Evolutionary conservation across 2,888 invertebrate genomes (phyloP).

Genomic region (Zygothrica quintamaculata): DNA sequence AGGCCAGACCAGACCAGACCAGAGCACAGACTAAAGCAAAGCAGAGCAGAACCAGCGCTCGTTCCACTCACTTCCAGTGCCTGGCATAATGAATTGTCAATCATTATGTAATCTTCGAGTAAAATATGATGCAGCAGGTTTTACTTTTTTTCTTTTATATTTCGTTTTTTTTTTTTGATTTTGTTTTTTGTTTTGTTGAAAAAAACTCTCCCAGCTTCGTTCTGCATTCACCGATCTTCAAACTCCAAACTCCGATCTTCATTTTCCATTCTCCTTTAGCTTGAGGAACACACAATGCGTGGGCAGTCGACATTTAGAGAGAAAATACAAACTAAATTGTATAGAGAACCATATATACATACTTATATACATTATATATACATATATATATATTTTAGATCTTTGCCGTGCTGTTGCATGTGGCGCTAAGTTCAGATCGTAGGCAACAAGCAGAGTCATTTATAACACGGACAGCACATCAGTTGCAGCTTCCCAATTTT

Average conservation of each 20-base stretch:
- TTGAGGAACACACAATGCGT: constrained; percentile 53
- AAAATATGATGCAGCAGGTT: constrained; percentile 79
- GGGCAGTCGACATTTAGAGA: constrained; percentile 69
- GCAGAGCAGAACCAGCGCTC: no score
- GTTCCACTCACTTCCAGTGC: constrained; percentile 19
- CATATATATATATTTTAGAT: constrained; percentile 60
- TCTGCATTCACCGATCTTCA: no score
- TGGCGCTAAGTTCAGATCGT: constrained; percentile 67
- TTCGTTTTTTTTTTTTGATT: constrained; percentile 13
- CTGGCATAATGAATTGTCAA: constrained; percentile 76
- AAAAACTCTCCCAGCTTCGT: no score
- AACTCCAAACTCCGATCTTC: no score
- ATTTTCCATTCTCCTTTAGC: constrained; percentile 18
- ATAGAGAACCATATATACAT: constrained; percentile 32
- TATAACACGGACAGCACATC: constrained; percentile 59
- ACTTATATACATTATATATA: no score
- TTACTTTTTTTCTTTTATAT: constrained; percentile 14
- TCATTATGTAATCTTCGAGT: constrained; percentile 79
- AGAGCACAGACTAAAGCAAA: constrained; percentile 10
- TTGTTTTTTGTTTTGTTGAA: constrained; percentile 1
- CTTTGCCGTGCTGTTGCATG: constrained; percentile 73
- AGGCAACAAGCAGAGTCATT: constrained; percentile 42
- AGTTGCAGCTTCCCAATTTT: constrained; percentile 6
- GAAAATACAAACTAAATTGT: constrained; percentile 22
- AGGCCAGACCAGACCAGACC: not conserved